Evolutionary conservation across 2,113 vertebrate genomes (phyloP), one percentile per base, ranked within the genome.

Genomic region (Sinocyclocheilus anshuiensis): DNA sequence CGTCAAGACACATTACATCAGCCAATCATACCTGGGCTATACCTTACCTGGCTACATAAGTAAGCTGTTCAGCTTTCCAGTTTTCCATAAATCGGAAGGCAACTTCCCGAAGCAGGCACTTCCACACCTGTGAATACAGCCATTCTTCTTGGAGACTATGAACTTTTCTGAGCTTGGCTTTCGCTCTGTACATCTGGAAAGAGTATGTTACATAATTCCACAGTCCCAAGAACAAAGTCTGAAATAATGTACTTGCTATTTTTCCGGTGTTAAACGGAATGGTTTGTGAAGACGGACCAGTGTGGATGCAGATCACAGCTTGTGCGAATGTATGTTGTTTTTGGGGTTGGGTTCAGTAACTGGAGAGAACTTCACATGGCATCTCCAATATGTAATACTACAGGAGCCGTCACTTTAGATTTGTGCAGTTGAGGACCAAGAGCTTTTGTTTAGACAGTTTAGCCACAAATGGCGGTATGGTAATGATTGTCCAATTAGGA

Each of bases 161-260:
- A 83, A 78, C 74, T 45, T 80, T 89, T 83, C 42, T 87, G 42
- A 69, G 45, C 65, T 83, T 76, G 39, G 29, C 26, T 74, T 86
- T 69, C 29, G 65, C 61, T 61, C 18, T 63, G 29, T 65, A 79
- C 78, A 85, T 89, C 86, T 89, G 75, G 86, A 55, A 80, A 53
- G 53, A 84, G 85, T 77, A 48, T 15, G 78, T 88, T 85, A 82
- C 72, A 80, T 63, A 15, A 87, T 79, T 83, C 67, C 65, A 85
- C 50, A 57, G 45, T 48, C 20, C 75, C n/a, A 48, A 57, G 59
- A 84, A 67, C 65, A 84, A 15, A 77, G 29, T 55, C 59, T 22
- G 12, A 69, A 80, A 75, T 80, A 59, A 50, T 76, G 55, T 69
- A 77, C 74, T 26, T 65, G 55, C 45, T 45, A 45, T 87, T 83